A percentile compares a stretch with the other conserved stretches of the same genome.
Conservation (phyloP, 2,113 vertebrate genomes). For the Forbesichthys papilliferus region DNA sequence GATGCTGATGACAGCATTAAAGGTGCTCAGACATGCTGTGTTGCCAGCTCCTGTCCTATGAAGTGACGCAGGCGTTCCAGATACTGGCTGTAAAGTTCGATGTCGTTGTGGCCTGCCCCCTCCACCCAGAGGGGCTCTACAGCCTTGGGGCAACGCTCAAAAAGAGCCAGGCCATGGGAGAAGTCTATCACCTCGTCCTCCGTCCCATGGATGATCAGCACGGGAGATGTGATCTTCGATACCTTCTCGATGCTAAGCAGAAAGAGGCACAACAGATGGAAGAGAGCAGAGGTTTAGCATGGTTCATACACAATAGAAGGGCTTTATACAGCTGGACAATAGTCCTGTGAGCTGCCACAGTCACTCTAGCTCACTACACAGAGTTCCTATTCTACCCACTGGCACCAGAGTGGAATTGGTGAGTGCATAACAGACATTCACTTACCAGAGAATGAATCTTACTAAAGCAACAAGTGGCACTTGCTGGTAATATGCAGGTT, state of each 20-base stretch:
- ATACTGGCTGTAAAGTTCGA: constrained; percentile 97
- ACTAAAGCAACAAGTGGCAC: constrained; percentile 12
- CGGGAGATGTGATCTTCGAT: constrained; percentile 93
- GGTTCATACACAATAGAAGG: not conserved
- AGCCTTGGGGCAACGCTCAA: constrained; percentile 93
- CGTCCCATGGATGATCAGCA: constrained; percentile 96
- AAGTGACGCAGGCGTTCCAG: constrained; percentile 94
- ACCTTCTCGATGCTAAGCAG: constrained; percentile 92
- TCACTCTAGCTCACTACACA: constrained; percentile 34
- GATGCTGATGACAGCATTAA: not conserved
- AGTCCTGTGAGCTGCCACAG: constrained; percentile 8
- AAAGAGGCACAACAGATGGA: not conserved
- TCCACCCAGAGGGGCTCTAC: constrained; percentile 99
- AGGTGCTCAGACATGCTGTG: constrained; percentile 66
- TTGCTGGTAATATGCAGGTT: too few species aligned
- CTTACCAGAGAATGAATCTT: constrained; percentile 6
- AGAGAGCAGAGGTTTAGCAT: not conserved
- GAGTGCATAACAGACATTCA: constrained; percentile 5
- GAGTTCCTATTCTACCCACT: constrained; percentile 23
- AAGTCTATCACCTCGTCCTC: constrained; percentile 99
- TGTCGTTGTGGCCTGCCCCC: constrained; percentile 96
- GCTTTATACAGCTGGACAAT: not conserved
- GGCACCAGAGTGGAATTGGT: constrained; percentile 38
- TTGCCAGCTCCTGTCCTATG: constrained; percentile 90
- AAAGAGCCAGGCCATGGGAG: constrained; percentile 94